These are phyloP conservation scores for Benthosema pterotum DNA, from an alignment of 2,797 vertebrate genomes.

Conservation along the genomic window DNA sequence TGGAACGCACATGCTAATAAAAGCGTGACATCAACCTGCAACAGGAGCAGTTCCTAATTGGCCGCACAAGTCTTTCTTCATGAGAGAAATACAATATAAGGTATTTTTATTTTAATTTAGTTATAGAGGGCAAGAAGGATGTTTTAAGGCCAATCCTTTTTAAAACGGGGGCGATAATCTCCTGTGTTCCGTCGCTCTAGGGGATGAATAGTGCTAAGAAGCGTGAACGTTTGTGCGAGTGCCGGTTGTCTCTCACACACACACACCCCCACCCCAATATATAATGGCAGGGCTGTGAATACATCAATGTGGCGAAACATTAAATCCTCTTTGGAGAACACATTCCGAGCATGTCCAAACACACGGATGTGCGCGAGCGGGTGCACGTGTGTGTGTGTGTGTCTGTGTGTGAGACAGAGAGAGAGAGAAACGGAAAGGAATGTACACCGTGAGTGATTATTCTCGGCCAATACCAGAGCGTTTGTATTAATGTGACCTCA, in stretches of 20 bases:
- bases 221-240: neutral
- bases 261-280: conserved; percentile 19
- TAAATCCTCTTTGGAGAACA: conserved; percentile 44
- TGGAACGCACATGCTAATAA: too few species aligned
- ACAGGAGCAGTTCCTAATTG: too few species aligned
- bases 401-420: conserved; percentile 47
- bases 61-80: too few species aligned
- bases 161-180: neutral
- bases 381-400: conserved; percentile 20
- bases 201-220: neutral
- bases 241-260: conserved; percentile 9
- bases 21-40: too few species aligned
- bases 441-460: conserved; percentile 30
- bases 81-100: too few species aligned
- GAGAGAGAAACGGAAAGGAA: too few species aligned
- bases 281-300: conserved; percentile 7
- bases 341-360: conserved; percentile 72
- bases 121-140: too few species aligned
- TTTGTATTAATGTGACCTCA: conserved; percentile 40
- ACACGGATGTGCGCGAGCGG: conserved; percentile 40
- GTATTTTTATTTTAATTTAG: too few species aligned
- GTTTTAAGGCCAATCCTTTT: too few species aligned
- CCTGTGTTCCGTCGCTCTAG: neutral
- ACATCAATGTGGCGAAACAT: conserved; percentile 35
- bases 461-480: conserved; percentile 46